Percentiles rank a stretch among this genome's conserved stretches.
Conservation (phyloP, 2,888 invertebrate species). For the Diarsia rubi region DNA sequence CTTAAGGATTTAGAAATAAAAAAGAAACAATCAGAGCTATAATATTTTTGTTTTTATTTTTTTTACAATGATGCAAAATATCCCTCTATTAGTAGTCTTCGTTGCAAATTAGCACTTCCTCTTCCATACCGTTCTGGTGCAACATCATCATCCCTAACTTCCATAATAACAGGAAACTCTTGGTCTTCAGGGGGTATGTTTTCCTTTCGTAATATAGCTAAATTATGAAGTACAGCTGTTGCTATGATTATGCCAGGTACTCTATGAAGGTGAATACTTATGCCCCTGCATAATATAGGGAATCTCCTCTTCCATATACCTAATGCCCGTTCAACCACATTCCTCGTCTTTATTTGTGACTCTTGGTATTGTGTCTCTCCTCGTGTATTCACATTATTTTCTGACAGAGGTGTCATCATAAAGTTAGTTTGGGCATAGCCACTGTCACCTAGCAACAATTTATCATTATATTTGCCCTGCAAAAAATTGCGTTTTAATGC, state of each 20-base stretch:
- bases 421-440: not conserved
- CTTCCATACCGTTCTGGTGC: constrained; percentile 8
- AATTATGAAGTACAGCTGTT: not conserved
- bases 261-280: not conserved
- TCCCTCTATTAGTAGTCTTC: not conserved
- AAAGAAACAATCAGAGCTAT: not conserved
- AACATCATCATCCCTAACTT: constrained; percentile 4
- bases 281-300: too few relatives aligned
- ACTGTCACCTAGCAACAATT: not conserved
- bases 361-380: not conserved
- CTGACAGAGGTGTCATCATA: not conserved
- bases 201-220: constrained; percentile 2
- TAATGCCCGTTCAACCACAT: not conserved
- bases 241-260: not conserved
- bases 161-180: constrained; percentile 7
- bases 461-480: not conserved
- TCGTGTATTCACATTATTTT: not conserved
- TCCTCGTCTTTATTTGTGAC: not conserved
- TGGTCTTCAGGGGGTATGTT: constrained; percentile 5
- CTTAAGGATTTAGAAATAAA: constrained; percentile 6
- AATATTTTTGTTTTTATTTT: not conserved
- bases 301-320: not conserved
- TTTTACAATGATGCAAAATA: too few relatives aligned
- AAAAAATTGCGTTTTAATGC: not conserved
- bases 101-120: not conserved